Percentiles rank a stretch among this genome's conserved stretches.
phyloP scores from a whole-genome alignment of 2,113 vertebrate species.

The Cyphomyrus plagiostoma region DNA sequence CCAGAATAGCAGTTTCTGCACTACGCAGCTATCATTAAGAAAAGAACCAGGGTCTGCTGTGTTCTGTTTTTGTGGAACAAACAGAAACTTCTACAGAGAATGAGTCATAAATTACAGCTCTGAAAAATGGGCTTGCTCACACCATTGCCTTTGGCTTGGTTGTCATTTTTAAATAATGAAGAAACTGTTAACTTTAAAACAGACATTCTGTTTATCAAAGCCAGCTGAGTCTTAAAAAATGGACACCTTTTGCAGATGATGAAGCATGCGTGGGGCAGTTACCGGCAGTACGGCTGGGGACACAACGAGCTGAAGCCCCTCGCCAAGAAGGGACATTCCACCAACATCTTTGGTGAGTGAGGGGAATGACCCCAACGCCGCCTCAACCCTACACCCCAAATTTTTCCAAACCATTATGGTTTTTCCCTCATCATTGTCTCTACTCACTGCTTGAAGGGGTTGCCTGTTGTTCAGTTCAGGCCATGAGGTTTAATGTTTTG shows the following conservation, averaged over 20 bases:
- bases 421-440: not conserved
- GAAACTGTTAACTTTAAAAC: too few relatives aligned
- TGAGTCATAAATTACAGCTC: constrained; percentile 6
- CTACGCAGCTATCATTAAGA: not conserved
- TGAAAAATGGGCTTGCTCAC: not conserved
- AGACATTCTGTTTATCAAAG: not conserved
- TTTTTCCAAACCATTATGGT: not conserved
- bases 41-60: not conserved
- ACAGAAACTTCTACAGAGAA: not conserved
- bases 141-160: not conserved
- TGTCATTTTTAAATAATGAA: not conserved
- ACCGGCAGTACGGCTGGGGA: constrained; percentile 91
- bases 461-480: not conserved
- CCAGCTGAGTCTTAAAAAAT: not conserved
- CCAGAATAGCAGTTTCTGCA: not conserved
- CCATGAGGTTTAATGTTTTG: not conserved
- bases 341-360: constrained; percentile 95
- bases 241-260: constrained; percentile 74
- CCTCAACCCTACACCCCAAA: not conserved
- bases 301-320: constrained; percentile 98
- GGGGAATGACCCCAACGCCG: too few relatives aligned
- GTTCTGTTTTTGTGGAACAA: not conserved
- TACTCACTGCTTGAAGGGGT: not conserved
- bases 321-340: constrained; percentile 95
- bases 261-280: constrained; percentile 98